Percentiles rank a stretch among this genome's conserved stretches.
Conservation (phyloP, 2,888 invertebrate genomes). For the Mythimna pallens region DNA sequence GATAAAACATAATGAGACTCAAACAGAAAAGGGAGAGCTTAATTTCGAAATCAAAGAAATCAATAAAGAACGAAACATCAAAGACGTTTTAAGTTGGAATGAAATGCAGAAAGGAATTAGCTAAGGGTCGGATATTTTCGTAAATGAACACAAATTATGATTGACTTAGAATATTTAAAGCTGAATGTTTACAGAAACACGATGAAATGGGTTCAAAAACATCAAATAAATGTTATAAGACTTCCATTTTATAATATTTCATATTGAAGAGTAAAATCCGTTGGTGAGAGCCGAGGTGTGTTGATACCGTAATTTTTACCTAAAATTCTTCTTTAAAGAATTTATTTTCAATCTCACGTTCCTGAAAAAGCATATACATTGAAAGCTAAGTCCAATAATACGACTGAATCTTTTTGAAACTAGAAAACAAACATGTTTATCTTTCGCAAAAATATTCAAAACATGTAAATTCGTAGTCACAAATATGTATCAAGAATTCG, state of each 20-base stretch:
- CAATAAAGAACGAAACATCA: slow-evolving; percentile 3
- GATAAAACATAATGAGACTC: background rate
- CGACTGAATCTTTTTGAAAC: slow-evolving; percentile 11
- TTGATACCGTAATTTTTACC: slow-evolving; percentile 29
- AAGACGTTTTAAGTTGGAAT: slow-evolving; percentile 8
- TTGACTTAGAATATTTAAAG: slow-evolving; percentile 20
- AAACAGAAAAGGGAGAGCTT: background rate
- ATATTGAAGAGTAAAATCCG: slow-evolving; percentile 9
- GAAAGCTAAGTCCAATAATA: slow-evolving; percentile 31
- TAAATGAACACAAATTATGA: slow-evolving; percentile 36
- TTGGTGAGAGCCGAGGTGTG: slow-evolving; percentile 51
- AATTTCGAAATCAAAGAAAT: slow-evolving; percentile 15
- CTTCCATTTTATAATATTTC: slow-evolving; percentile 10
- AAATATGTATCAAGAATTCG: slow-evolving; percentile 53
- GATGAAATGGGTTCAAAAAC: slow-evolving; percentile 25
- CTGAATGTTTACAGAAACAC: slow-evolving; percentile 7
- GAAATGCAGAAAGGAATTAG: slow-evolving; percentile 4
- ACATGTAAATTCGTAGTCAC: slow-evolving; percentile 18
- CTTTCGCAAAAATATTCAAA: slow-evolving; percentile 39
- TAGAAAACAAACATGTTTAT: slow-evolving; percentile 42
- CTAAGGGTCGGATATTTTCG: background rate
- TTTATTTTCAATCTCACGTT: slow-evolving; percentile 11
- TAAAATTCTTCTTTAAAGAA: slow-evolving; percentile 4
- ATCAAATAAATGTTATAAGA: slow-evolving; percentile 2
- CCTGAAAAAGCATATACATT: slow-evolving; percentile 19